A percentile compares a stretch with the other conserved stretches of the same genome.
Evolutionary conservation across 1,140 invertebrate genomes (phyloP).

Genomic region (Artemia franciscana): DNA sequence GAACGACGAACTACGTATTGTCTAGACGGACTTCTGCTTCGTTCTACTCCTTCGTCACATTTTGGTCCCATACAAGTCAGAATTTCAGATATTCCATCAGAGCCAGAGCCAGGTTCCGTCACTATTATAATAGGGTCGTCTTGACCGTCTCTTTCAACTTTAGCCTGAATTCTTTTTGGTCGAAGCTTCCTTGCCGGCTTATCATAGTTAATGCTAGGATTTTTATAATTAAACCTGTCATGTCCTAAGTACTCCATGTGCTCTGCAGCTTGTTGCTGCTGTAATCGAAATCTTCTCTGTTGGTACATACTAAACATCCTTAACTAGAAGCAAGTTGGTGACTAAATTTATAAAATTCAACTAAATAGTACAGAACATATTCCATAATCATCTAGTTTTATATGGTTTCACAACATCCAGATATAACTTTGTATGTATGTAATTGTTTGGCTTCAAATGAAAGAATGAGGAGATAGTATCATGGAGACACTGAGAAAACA

Average conservation of each 20-base stretch:
- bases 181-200: constrained; percentile 27
- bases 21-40: background rate
- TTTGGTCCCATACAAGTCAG: background rate
- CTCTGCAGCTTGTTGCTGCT: background rate
- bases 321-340: too few species aligned
- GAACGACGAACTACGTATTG: background rate
- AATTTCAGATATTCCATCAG: background rate
- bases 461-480: too few species aligned
- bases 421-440: too few species aligned
- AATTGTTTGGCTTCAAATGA: too few species aligned
- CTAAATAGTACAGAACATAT: too few species aligned
- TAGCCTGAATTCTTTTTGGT: constrained; percentile 41
- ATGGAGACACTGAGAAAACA: too few species aligned
- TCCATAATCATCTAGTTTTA: too few species aligned
- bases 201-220: constrained; percentile 16
- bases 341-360: too few species aligned
- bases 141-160: constrained; percentile 25
- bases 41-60: background rate
- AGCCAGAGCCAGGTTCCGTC: background rate
- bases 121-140: constrained; percentile 19
- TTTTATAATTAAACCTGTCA: constrained; percentile 16
- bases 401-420: too few species aligned
- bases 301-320: background rate
- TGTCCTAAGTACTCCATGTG: constrained; percentile 14
- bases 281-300: background rate